Percentiles rank a stretch among this genome's conserved stretches.
phyloP scores from a whole-genome alignment of 2,797 vertebrate species.

The Coendou prehensilis region DNA sequence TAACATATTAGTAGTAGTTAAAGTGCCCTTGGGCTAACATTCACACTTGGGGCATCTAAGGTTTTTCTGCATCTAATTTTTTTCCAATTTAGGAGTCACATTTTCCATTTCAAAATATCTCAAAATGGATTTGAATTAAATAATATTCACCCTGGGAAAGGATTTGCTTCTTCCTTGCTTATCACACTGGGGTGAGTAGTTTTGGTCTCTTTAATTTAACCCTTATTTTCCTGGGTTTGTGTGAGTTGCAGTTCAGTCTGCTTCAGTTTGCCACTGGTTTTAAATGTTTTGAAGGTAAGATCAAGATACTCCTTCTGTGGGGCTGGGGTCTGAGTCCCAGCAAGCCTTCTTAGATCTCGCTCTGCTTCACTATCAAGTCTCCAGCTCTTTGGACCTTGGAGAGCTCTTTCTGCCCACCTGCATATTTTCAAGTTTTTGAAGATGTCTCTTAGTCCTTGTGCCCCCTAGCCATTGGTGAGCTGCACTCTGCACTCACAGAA shows the following conservation, averaged over 20 bases:
- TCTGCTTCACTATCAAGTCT: background rate
- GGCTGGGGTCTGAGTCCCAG: background rate
- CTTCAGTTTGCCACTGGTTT: background rate
- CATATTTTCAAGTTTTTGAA: background rate
- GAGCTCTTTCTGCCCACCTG: background rate
- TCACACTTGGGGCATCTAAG: background rate
- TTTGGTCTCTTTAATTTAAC: background rate
- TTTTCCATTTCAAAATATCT: background rate
- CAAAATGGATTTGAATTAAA: background rate
- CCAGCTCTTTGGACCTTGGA: background rate
- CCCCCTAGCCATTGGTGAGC: background rate
- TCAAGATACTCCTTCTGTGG: conserved; percentile 8
- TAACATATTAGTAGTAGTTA: background rate
- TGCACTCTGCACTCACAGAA: background rate
- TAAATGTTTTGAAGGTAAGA: conserved; percentile 51
- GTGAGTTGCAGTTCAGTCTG: background rate
- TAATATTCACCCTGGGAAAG: background rate
- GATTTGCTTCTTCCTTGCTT: background rate
- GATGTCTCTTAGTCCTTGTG: background rate
- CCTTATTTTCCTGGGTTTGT: background rate
- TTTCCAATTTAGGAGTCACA: background rate
- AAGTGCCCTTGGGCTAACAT: background rate
- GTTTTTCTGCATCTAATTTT: background rate
- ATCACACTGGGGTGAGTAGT: too few species aligned
- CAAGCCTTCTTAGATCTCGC: background rate